Percentiles rank a stretch among this genome's conserved stretches.
phyloP scores from a whole-genome alignment of 1,140 invertebrate genomes.

The Papilio aristodemus region DNA sequence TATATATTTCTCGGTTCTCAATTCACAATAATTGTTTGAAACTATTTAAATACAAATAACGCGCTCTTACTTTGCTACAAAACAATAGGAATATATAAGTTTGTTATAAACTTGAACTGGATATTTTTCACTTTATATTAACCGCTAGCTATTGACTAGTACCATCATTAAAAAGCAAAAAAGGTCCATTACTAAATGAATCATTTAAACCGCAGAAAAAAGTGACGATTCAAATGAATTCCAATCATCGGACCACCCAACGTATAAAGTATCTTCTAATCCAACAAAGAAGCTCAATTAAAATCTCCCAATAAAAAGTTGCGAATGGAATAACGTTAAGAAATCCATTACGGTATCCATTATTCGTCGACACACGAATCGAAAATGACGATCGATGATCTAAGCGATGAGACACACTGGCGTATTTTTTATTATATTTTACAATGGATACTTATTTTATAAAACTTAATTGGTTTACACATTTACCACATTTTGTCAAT shows the following conservation, averaged over 20 bases:
- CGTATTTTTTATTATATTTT: no score
- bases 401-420: not conserved
- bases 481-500: no score
- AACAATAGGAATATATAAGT: no score
- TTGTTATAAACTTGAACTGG: no score
- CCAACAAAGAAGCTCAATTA: slow-evolving; percentile 24
- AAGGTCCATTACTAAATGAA: slow-evolving; percentile 6
- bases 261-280: slow-evolving; percentile 22
- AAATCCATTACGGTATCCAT: slow-evolving; percentile 6
- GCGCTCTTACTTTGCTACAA: no score
- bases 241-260: not conserved
- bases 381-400: not conserved
- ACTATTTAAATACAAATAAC: no score
- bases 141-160: not conserved
- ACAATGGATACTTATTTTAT: no score
- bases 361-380: not conserved
- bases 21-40: no score
- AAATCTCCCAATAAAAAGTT: slow-evolving; percentile 26
- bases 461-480: no score
- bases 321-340: slow-evolving; percentile 17
- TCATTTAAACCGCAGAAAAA: not conserved
- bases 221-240: not conserved
- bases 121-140: no score
- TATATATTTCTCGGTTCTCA: no score
- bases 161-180: not conserved